A percentile compares a stretch with the other conserved stretches of the same genome.
phyloP scores from a whole-genome alignment of 2,888 invertebrate species.

The Andrena chrysosceles region DNA sequence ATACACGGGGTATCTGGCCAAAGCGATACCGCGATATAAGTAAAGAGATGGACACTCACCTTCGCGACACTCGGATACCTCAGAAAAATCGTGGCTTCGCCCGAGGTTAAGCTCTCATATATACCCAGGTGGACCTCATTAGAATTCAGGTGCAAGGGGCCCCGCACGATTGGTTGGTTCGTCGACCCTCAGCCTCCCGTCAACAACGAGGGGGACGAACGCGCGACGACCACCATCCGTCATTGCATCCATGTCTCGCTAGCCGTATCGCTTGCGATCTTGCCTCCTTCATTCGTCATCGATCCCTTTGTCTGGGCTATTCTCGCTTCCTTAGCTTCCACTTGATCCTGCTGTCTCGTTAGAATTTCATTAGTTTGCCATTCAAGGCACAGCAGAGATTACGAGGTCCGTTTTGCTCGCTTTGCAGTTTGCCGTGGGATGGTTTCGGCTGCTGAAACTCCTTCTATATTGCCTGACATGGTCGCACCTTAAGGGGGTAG shows the following conservation, averaged over 20 bases:
- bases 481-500: too few relatives aligned
- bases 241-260: constrained; percentile 20
- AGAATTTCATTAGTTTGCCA: neutral
- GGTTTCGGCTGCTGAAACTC: neutral
- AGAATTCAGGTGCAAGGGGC: constrained; percentile 82
- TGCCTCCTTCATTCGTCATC: constrained; percentile 14
- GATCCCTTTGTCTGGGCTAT: constrained; percentile 17
- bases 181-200: constrained; percentile 80
- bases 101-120: constrained; percentile 79
- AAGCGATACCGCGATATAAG: too few relatives aligned
- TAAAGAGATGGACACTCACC: constrained; percentile 76
- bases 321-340: neutral
- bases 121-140: constrained; percentile 82
- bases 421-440: neutral
- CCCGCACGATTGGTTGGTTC: constrained; percentile 82
- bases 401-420: neutral
- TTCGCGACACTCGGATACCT: constrained; percentile 72
- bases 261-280: neutral
- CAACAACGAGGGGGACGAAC: constrained; percentile 49
- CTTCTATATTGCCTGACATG: too few relatives aligned
- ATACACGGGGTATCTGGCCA: too few relatives aligned
- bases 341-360: neutral
- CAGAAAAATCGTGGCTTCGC: constrained; percentile 79
- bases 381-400: neutral
- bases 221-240: constrained; percentile 45